Evolutionary conservation across 2,797 vertebrate genomes (phyloP), one percentile per base, ranked within the genome.

Genomic region (Scolopax rusticola): DNA sequence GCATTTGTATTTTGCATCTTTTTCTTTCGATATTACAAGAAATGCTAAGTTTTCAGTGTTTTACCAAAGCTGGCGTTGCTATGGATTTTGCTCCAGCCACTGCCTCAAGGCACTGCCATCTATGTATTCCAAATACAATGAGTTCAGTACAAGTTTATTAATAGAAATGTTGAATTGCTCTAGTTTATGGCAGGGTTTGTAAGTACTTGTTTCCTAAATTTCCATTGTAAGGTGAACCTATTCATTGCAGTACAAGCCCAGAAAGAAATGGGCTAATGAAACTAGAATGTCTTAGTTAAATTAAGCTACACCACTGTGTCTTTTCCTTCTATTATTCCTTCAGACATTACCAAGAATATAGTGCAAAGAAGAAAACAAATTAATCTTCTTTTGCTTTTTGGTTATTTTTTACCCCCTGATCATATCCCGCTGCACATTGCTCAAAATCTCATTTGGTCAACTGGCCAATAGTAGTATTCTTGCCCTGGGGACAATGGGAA

Each of bases 161-260:
- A 97, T 81, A 97, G 83, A 91, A 97, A 96, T 23, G 28, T 48
- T 93, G 2, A 30, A 88, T 89, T 96, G n/a, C 77, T 76, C 65
- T 75, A 95, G 41, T 95, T 96, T 64, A 89, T 45, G 70, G 85
- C 38, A 89, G 38, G 57, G 33, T 67, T 95, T 91, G 32, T 91
- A 93, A 93, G 54, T 41, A 84, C 89, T 93, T 80, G 36, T 95
- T 96, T 91, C 70, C 71, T 93, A 83, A 74, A 87, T 92, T 97
- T 93, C 71, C 60, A 45, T 15, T 67, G 27, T 73, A 93, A 51
- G 40, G 61, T 63, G 64, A 76, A 81, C 43, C 50, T 94, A 70
- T 75, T 94, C 75, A 95, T 40, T 84, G 71, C 45, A 89, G 40
- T 32, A 63, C 21, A 96, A 61, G 67, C 59, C 51, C 48, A 88